Base-by-base conservation (phyloP, 2,888 invertebrate species). In the Phaonia tiefii region DNA sequence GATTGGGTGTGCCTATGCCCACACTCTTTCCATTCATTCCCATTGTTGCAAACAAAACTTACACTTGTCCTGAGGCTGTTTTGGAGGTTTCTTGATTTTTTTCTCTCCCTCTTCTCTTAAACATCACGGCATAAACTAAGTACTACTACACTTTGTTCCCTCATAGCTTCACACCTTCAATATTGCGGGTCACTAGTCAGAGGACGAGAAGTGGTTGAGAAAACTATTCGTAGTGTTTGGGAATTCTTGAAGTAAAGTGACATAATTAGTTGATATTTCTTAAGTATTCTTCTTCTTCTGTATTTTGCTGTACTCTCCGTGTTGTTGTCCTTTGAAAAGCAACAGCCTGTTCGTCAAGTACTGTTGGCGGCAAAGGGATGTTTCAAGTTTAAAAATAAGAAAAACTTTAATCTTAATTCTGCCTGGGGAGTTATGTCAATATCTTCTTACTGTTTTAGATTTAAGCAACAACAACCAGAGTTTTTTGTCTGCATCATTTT, bases 261-360 rank as follows among this genome's bases (percentile, higher is more conserved):
- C 67, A 69, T 75, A 75, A 75, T 75, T 75, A 75, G 60, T 69
- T 60, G 60, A 69, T 75, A 63, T 51, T 60, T 25, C 65, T 31
- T 8, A 31, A 31, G 31, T 31, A 5, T 31, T 31, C 8, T 58
- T 7, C 7, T 31, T 31, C 31, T 31, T 31, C 31, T 31, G 3
- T 58, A 13, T 44, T 51, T 60, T 63, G 54, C 15, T 54, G 17
- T 58, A 10, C 15, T n/a, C 60, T 63, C 39, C 22, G 17, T 63
- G 42, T 63, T 63, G 13, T 20, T 42, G 26, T 42, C 63, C 15
- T 58, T 37, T 58, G 42, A 67, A 69, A 69, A 75, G 75, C 75
- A 75, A 75, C 69, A 75, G 63, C 51, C 69, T 73, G 51, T 72
- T 46, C 15, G 13, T 22, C 13, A 20, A 39, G 13, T 31, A 22